Percentiles rank a stretch among this genome's conserved stretches.
Conservation (phyloP, 2,113 vertebrate species). For the Chroicocephalus ridibundus region DNA sequence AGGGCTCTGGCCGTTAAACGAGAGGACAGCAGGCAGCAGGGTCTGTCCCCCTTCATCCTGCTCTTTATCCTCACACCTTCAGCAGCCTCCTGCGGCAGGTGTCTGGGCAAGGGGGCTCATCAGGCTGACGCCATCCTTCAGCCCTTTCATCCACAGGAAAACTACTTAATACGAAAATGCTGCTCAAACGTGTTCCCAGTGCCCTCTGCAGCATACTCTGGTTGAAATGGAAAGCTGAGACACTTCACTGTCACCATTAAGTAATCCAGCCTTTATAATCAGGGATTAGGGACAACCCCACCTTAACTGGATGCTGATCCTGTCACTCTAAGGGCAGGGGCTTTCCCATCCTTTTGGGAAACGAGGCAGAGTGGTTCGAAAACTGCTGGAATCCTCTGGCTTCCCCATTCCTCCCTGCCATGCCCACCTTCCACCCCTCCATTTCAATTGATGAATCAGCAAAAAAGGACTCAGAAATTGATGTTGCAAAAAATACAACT, state of each 20-base stretch:
- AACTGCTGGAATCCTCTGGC: not conserved
- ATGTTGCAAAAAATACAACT: constrained; percentile 64
- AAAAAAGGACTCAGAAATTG: not conserved
- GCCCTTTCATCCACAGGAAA: not conserved
- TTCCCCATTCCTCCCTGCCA: not conserved
- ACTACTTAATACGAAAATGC: not conserved
- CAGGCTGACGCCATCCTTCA: not conserved
- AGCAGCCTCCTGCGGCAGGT: not conserved
- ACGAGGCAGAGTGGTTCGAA: not conserved
- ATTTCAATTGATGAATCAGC: not conserved
- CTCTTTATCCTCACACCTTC: not conserved
- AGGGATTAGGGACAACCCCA: not conserved
- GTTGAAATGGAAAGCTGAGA: not conserved
- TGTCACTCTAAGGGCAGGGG: not conserved
- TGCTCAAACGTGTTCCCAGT: not conserved
- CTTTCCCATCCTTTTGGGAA: not conserved
- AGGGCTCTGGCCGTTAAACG: not conserved
- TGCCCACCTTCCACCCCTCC: not conserved
- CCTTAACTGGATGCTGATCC: not conserved
- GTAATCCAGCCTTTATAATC: not conserved
- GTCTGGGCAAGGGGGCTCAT: not conserved
- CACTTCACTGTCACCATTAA: not conserved
- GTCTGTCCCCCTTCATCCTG: not conserved
- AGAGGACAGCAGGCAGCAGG: not conserved
- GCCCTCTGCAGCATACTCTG: not conserved